phyloP scores from a whole-genome alignment of 2,888 invertebrate genomes.

The Hirtodrosophila cameraria region DNA sequence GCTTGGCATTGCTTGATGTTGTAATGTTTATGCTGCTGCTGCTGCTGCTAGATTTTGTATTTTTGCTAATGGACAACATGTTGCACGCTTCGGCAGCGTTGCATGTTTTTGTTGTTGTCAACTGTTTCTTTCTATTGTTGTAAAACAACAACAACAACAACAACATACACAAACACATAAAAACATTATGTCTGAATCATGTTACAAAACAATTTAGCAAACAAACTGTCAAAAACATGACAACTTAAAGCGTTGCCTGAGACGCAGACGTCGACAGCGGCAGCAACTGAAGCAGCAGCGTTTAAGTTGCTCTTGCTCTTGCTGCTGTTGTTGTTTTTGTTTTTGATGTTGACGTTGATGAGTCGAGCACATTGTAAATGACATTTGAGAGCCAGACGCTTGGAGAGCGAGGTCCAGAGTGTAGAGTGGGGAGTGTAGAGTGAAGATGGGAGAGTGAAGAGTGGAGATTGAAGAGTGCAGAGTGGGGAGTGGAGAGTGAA shows the following conservation, averaged over 20 bases:
- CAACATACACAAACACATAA: constrained; percentile 36
- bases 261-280: constrained; percentile 45
- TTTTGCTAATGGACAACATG: constrained; percentile 56
- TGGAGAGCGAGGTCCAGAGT: constrained; percentile 10
- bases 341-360: constrained; percentile 67
- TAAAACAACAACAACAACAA: constrained; percentile 26
- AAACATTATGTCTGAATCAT: constrained; percentile 78
- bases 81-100: constrained; percentile 57
- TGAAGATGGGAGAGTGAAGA: background rate
- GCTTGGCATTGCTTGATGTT: constrained; percentile 2
- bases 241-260: constrained; percentile 74
- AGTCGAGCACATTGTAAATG: constrained; percentile 72
- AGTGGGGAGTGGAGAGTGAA: constrained; percentile 17
- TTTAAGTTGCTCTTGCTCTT: constrained; percentile 13
- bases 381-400: constrained; percentile 53
- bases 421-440: constrained; percentile 11
- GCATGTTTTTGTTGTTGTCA: constrained; percentile 51
- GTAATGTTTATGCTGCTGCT: background rate
- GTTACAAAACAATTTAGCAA: constrained; percentile 81
- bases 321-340: constrained; percentile 18
- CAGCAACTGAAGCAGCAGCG: constrained; percentile 12
- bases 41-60: constrained; percentile 1
- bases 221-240: constrained; percentile 82
- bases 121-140: constrained; percentile 56
- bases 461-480: background rate